Evolutionary conservation across 2,797 vertebrate species (phyloP), one percentile per base, ranked within the genome.

Genomic region (Peromyscus eremicus): DNA sequence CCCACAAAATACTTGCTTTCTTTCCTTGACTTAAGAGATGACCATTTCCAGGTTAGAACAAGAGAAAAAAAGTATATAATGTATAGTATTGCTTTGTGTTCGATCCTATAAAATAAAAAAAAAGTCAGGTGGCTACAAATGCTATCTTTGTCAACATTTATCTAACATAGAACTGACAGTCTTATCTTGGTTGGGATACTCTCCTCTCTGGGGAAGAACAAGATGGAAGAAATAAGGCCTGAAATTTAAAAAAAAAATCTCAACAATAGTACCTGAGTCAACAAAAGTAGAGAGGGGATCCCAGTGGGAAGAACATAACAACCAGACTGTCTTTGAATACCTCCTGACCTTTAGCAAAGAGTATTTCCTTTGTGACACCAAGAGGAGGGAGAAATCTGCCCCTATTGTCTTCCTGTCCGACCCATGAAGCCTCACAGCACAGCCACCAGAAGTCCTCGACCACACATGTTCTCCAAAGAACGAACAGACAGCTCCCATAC

Each of bases 281-380:
- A 66, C 9, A 87, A 10, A 25, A 40, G 29, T 90, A 52, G 9
- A 89, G 37, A 89, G 27, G 32, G 62, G 57, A 80, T 76, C 77
- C 70, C 52, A 19, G 9, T 4, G 64, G 77, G 55, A 93, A 94
- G 62, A 73, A 90, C 64, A 82, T 83, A 37, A 16, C 32, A 84
- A 70, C 4, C 32, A 83, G 60, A 46, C 11, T 1, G 25, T 79
- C 40, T 68, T 66, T 40, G 68, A 73, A 91, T 6, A 86, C 71
- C 57, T 64, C 34, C 86, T 87, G 89, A 94, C 79, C 84, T 96
- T 96, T 92, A 94, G 52, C 43, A 95, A 94, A 92, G 49, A 25
- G 9, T 34, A 40, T 37, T 70, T 91, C 88, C 52, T 96, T 87
- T 92, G 64, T 84, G 86, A 91, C 91, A 91, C 13, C 68, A 29